Conservation (phyloP, 2,113 vertebrate genomes). For the Stegostoma tigrinum region DNA sequence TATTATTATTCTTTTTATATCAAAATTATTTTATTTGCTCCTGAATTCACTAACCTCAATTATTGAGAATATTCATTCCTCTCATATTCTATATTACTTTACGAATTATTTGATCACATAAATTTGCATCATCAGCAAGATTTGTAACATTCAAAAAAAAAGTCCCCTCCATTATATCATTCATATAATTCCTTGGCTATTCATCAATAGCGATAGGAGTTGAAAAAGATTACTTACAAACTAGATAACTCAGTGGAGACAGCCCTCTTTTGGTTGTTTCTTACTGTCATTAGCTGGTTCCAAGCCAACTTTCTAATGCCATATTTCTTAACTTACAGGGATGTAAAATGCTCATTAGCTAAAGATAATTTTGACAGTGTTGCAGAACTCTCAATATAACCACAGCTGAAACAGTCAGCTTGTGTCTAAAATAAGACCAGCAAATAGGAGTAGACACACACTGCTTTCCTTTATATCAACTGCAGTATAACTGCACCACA, state of each 20-base stretch:
- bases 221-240: neutral
- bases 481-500: neutral
- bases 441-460: slow-evolving; percentile 5
- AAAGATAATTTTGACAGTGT: neutral
- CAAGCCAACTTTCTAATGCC: neutral
- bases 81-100: neutral
- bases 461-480: neutral
- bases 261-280: neutral
- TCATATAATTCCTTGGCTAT: neutral
- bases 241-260: neutral
- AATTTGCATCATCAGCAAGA: neutral
- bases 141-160: neutral
- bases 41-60: neutral
- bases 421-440: neutral
- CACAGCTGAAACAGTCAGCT: neutral
- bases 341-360: neutral
- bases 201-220: neutral
- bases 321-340: neutral
- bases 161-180: neutral
- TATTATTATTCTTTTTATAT: neutral
- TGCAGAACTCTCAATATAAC: neutral
- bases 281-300: neutral
- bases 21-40: neutral
- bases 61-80: neutral
- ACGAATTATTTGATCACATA: neutral